Conservation (phyloP, 2,888 invertebrate species). For the Apomyelois bistriatella region DNA sequence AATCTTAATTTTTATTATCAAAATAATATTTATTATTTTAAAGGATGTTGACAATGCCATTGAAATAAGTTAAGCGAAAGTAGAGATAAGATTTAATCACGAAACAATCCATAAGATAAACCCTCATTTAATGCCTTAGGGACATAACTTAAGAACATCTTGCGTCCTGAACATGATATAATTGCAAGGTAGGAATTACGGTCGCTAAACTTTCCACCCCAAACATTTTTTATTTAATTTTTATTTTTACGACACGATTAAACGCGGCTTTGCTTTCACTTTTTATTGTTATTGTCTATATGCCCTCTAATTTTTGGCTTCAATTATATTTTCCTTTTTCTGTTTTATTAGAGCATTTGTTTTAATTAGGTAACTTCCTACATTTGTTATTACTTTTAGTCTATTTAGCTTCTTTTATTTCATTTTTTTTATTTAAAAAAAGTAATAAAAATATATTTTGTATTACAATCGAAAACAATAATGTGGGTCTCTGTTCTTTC, state of each 20-base stretch:
- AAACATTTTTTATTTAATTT: constrained; percentile 77
- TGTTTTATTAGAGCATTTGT: constrained; percentile 70
- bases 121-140: constrained; percentile 29
- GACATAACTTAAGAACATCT: constrained; percentile 60
- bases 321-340: constrained; percentile 67
- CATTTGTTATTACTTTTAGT: constrained; percentile 9
- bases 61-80: too few relatives aligned
- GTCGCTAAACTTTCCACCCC: constrained; percentile 71
- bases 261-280: constrained; percentile 77
- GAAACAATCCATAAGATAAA: not conserved
- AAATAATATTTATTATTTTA: too few relatives aligned
- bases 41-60: too few relatives aligned
- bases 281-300: constrained; percentile 77
- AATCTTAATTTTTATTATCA: too few relatives aligned
- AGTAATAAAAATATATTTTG: constrained; percentile 20
- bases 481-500: constrained; percentile 73
- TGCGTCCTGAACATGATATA: constrained; percentile 59
- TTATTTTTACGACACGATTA: constrained; percentile 79
- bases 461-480: constrained; percentile 48
- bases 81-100: too few relatives aligned
- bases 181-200: constrained; percentile 66
- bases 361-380: constrained; percentile 58
- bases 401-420: constrained; percentile 17
- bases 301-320: constrained; percentile 76
- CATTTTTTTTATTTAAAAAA: not conserved